Evolutionary conservation across 2,888 invertebrate genomes (phyloP).

Genomic region (Cheilosia scutellata): DNA sequence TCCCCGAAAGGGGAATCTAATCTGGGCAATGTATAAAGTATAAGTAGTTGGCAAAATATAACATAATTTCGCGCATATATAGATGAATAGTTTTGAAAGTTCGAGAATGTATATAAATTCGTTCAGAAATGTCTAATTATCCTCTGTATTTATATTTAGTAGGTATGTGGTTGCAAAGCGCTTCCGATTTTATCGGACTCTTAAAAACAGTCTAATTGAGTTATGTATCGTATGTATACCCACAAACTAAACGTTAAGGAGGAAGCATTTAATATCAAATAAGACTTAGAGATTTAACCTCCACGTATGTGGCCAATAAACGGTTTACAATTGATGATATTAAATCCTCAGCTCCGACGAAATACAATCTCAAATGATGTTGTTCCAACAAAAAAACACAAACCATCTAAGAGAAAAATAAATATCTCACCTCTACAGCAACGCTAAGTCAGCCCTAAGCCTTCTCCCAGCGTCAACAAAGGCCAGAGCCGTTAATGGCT

Average conservation of each 20-base stretch:
- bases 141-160: too few relatives aligned
- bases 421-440: conserved; percentile 36
- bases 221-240: neutral
- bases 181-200: too few relatives aligned
- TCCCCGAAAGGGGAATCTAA: too few relatives aligned
- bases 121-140: too few relatives aligned
- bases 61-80: too few relatives aligned
- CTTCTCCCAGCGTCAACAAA: conserved; percentile 59
- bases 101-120: too few relatives aligned
- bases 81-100: too few relatives aligned
- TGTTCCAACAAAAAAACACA: conserved; percentile 43
- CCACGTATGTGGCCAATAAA: conserved; percentile 59
- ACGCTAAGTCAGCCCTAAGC: conserved; percentile 53
- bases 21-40: too few relatives aligned
- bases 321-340: conserved; percentile 45
- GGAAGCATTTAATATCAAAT: conserved; percentile 52
- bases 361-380: conserved; percentile 44
- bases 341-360: conserved; percentile 27
- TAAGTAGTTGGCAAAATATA: too few relatives aligned
- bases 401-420: conserved; percentile 28
- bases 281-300: conserved; percentile 26
- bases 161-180: too few relatives aligned
- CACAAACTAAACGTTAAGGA: neutral
- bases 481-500: conserved; percentile 66
- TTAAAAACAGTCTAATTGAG: conserved; percentile 28